phyloP scores from a whole-genome alignment of 2,888 invertebrate species.

The Thalpophila matura region DNA sequence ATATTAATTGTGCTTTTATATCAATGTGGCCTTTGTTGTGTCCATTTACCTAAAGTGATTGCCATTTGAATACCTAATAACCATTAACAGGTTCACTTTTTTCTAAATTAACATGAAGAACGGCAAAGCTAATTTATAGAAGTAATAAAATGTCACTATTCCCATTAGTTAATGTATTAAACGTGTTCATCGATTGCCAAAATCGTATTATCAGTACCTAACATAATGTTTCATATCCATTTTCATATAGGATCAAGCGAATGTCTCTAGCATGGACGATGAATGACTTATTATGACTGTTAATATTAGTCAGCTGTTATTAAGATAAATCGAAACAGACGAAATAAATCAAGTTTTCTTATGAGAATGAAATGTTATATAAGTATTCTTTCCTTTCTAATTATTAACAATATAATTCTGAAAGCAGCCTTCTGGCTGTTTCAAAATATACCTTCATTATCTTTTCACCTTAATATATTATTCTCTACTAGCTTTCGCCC shows the following conservation, averaged over 20 bases:
- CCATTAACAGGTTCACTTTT: slow-evolving; percentile 7
- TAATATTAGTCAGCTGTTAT: too few species aligned
- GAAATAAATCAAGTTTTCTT: too few species aligned
- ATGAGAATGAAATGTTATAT: too few species aligned
- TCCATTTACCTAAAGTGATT: slow-evolving; percentile 3
- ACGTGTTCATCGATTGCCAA: slow-evolving; percentile 1
- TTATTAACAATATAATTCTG: too few species aligned
- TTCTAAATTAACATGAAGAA: neutral
- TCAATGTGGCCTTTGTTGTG: neutral
- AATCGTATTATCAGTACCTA: neutral
- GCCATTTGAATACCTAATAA: neutral
- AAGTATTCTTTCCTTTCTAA: too few species aligned
- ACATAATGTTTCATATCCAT: neutral
- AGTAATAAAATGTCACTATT: slow-evolving; percentile 8
- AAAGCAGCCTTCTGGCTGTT: too few species aligned
- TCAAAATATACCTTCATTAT: too few species aligned
- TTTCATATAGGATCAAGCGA: neutral
- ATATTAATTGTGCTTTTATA: neutral
- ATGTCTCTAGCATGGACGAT: neutral
- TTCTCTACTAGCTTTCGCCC: too few species aligned
- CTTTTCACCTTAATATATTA: too few species aligned
- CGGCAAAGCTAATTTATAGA: slow-evolving; percentile 9
- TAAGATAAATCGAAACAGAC: too few species aligned
- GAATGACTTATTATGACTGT: neutral
- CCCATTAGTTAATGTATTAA: slow-evolving; percentile 10